phyloP scores from a whole-genome alignment of 1,140 invertebrate genomes.

The Caerostris extrusa region DNA sequence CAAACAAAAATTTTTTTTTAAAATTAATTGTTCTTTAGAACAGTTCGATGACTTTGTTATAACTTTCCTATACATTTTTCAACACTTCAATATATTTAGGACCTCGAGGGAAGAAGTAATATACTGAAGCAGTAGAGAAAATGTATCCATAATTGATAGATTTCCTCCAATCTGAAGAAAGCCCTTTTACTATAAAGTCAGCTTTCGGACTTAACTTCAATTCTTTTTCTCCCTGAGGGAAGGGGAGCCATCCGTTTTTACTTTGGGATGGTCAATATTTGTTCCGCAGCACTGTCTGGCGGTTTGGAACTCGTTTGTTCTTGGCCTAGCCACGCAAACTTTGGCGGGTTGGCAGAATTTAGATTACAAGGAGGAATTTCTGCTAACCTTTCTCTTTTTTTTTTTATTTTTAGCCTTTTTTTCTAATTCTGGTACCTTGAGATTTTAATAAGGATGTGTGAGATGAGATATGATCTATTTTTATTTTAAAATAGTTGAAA shows the following conservation, averaged over 20 bases:
- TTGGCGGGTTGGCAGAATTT: not conserved
- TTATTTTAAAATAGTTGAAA: too few species aligned
- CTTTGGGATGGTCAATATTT: constrained; percentile 43
- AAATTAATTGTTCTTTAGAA: not conserved
- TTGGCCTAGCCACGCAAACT: not conserved
- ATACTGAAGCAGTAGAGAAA: too few species aligned
- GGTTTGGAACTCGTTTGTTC: constrained; percentile 36
- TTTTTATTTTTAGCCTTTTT: not conserved
- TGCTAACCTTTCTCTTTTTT: not conserved
- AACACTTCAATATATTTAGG: too few species aligned
- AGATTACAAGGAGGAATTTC: not conserved
- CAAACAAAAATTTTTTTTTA: not conserved
- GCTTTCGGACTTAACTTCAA: not conserved
- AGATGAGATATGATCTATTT: too few species aligned
- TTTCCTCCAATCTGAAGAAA: not conserved
- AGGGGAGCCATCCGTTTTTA: not conserved
- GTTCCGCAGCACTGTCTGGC: not conserved
- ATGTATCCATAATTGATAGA: too few species aligned
- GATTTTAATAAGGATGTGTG: too few species aligned
- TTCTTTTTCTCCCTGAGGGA: not conserved
- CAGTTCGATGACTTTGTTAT: not conserved
- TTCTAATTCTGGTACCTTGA: not conserved
- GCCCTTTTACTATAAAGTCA: not conserved
- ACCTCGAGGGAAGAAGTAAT: too few species aligned
- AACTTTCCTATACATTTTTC: too few species aligned